Conservation (phyloP, 2,888 invertebrate genomes). For the Drosophila fungiperda region DNA sequence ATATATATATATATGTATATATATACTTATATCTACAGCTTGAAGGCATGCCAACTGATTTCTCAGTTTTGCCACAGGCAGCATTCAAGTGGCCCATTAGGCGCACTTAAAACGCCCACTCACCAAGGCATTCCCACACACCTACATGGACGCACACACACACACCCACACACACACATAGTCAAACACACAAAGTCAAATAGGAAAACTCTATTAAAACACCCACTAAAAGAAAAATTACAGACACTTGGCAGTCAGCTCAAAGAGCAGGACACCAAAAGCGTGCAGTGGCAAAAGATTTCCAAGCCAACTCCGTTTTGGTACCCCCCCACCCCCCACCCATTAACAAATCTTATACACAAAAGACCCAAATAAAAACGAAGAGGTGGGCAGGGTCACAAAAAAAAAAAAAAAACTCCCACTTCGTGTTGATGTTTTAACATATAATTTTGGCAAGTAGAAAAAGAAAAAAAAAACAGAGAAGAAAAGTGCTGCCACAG, state of each 20-base stretch:
- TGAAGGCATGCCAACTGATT: conserved; percentile 41
- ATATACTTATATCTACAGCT: conserved; percentile 5
- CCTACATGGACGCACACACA: conserved; percentile 13
- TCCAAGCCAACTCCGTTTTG: conserved; percentile 23
- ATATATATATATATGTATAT: background rate
- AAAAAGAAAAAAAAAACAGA: conserved; percentile 27
- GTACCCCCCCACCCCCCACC: background rate
- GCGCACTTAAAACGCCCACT: conserved; percentile 71
- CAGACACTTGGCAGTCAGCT: conserved; percentile 75
- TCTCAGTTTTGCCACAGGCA: conserved; percentile 54
- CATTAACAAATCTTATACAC: conserved; percentile 65
- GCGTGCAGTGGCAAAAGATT: conserved; percentile 41
- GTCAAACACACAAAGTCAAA: conserved; percentile 33
- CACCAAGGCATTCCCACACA: conserved; percentile 12
- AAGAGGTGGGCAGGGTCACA: background rate
- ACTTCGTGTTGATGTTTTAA: conserved; percentile 62
- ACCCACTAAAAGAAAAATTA: conserved; percentile 71
- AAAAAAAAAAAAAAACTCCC: conserved; percentile 24
- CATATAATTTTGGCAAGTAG: conserved; percentile 73
- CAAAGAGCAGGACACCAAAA: conserved; percentile 53
- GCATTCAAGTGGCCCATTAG: conserved; percentile 67
- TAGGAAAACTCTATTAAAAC: conserved; percentile 68
- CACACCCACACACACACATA: conserved; percentile 17
- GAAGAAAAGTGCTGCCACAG: conserved; percentile 58
- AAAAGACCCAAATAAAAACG: conserved; percentile 36